A percentile compares a stretch with the other conserved stretches of the same genome.
phyloP scores from a whole-genome alignment of 1,140 invertebrate genomes.

The Saccostrea echinata region DNA sequence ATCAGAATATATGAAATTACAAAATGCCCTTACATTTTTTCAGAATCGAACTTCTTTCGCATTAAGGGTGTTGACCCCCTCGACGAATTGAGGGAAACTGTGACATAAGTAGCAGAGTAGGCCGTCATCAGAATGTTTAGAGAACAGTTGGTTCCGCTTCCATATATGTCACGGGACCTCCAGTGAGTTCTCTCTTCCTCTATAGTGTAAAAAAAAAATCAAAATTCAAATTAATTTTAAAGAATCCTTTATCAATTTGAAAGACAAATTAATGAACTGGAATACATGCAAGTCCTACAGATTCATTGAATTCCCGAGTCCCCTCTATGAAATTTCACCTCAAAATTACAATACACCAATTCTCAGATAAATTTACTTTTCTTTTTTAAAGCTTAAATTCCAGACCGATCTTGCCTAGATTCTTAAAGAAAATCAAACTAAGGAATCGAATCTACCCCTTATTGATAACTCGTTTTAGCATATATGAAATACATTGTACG shows the following conservation, averaged over 20 bases:
- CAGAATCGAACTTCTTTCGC: not conserved
- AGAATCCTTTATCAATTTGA: no score
- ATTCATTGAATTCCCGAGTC: no score
- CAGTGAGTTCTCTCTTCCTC: not conserved
- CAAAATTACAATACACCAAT: no score
- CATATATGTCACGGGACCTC: not conserved
- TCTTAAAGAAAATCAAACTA: no score
- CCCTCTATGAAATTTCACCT: no score
- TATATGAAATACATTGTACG: no score
- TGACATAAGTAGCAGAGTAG: not conserved
- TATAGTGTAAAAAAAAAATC: not conserved
- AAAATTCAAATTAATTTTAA: not conserved
- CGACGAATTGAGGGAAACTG: not conserved
- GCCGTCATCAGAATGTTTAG: not conserved
- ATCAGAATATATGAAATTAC: not conserved
- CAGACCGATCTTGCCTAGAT: no score
- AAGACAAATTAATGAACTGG: not conserved
- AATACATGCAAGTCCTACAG: not conserved
- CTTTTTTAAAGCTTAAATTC: no score
- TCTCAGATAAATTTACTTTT: no score
- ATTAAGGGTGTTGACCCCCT: not conserved
- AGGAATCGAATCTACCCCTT: no score
- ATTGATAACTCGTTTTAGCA: no score
- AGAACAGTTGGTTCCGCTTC: conserved; percentile 3
- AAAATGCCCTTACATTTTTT: conserved; percentile 12